phyloP scores from a whole-genome alignment of 2,113 vertebrate genomes.

The Microtus montanus region DNA sequence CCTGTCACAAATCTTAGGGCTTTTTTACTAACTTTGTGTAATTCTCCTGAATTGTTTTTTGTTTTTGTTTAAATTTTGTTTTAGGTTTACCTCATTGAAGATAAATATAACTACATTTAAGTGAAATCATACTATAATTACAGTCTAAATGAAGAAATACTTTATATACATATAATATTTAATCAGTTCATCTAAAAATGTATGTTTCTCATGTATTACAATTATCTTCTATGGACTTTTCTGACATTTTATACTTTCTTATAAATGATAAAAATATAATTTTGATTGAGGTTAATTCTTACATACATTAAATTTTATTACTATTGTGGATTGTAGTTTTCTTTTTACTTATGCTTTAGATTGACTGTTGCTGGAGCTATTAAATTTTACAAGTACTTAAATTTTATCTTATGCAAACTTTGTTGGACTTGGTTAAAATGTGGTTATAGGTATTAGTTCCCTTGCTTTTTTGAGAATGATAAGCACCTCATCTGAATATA shows the following conservation, averaged over 20 bases:
- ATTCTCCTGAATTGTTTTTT: not conserved
- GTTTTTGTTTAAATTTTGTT: conserved; percentile 45
- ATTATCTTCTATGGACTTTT: conserved; percentile 24
- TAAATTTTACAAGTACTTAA: conserved; percentile 35
- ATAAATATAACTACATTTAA: conserved; percentile 46
- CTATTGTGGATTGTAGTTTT: not conserved
- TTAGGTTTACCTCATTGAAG: conserved; percentile 48
- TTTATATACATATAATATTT: conserved; percentile 52
- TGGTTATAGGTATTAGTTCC: not conserved
- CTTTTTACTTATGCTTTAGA: conserved; percentile 27
- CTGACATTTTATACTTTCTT: conserved; percentile 22
- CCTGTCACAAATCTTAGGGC: not conserved
- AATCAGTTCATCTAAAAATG: conserved; percentile 28
- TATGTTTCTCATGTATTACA: conserved; percentile 45
- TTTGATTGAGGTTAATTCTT: conserved; percentile 30
- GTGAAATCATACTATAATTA: conserved; percentile 39
- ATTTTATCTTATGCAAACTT: not conserved
- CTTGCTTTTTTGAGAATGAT: not conserved
- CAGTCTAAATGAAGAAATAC: conserved; percentile 45
- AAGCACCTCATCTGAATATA: conserved; percentile 3
- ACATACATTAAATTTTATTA: not conserved
- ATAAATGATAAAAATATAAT: not conserved
- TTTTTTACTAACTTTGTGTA: conserved; percentile 27
- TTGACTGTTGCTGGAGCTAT: not conserved
- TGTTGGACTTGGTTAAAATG: conserved; percentile 22